A percentile compares a stretch with the other conserved stretches of the same genome.
Evolutionary conservation across 2,113 vertebrate species (phyloP).

Genomic region (Steatornis caripensis): DNA sequence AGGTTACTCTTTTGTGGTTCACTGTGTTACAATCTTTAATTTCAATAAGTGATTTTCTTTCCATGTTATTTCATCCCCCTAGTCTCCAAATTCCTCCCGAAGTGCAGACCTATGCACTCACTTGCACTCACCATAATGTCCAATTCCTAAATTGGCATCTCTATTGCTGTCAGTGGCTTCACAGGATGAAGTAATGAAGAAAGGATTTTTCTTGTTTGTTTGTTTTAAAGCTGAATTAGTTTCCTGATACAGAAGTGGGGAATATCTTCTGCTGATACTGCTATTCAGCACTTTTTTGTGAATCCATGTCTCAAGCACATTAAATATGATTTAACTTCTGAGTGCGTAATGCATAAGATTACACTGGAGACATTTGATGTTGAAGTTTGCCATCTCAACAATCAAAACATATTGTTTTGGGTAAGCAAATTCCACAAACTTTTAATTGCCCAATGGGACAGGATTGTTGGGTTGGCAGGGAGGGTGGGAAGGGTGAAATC

Average conservation of each 20-base stretch:
- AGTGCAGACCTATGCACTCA: neutral
- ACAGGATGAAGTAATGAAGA: neutral
- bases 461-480: neutral
- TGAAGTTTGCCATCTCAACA: neutral
- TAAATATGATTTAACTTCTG: neutral
- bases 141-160: neutral
- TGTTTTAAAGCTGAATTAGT: neutral
- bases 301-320: neutral
- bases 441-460: neutral
- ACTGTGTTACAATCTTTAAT: neutral
- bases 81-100: neutral
- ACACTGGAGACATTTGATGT: neutral
- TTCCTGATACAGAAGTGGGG: neutral
- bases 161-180: neutral
- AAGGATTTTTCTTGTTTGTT: neutral
- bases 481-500: neutral
- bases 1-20: neutral
- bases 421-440: neutral
- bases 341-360: neutral
- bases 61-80: neutral
- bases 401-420: neutral
- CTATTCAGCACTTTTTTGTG: neutral
- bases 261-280: neutral
- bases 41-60: neutral
- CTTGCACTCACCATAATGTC: neutral